These are phyloP conservation scores for Octodonta nipae DNA, from an alignment of 2,888 invertebrate species.

Conservation along the genomic window DNA sequence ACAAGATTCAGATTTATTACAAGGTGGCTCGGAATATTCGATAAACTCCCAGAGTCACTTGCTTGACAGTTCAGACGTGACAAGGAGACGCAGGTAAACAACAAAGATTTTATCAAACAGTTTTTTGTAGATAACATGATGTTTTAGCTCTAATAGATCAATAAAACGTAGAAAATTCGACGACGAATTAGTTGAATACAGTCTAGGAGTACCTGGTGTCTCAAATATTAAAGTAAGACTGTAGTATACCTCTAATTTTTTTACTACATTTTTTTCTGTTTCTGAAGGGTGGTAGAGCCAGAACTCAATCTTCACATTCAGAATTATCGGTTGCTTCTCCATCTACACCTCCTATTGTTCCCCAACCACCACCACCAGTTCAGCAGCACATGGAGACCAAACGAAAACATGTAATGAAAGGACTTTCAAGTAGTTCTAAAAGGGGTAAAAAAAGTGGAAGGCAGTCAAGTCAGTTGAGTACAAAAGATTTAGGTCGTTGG, in stretches of 20 bases:
- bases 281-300: constrained; percentile 29
- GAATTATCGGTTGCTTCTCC: constrained; percentile 27
- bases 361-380: constrained; percentile 25
- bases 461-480: constrained; percentile 54
- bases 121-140: too few relatives aligned
- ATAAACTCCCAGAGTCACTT: too few relatives aligned
- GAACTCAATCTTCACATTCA: constrained; percentile 35
- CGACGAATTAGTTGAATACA: constrained; percentile 91
- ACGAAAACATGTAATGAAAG: constrained; percentile 35
- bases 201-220: constrained; percentile 51
- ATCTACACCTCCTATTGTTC: constrained; percentile 24
- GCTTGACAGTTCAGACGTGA: constrained; percentile 28
- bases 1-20: too few relatives aligned
- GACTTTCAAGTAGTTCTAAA: constrained; percentile 31
- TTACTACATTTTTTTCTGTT: constrained; percentile 10
- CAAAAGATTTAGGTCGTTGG: constrained; percentile 85
- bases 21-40: too few relatives aligned
- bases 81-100: constrained; percentile 29
- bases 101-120: constrained; percentile 1
- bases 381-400: constrained; percentile 25
- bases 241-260: not conserved
- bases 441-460: constrained; percentile 47
- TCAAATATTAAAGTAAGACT: constrained; percentile 31
- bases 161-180: constrained; percentile 93
- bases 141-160: constrained; percentile 74